Percentiles rank a stretch among this genome's conserved stretches.
Evolutionary conservation across 2,888 invertebrate species (phyloP).

Genomic region (Tachystola acroxantha): DNA sequence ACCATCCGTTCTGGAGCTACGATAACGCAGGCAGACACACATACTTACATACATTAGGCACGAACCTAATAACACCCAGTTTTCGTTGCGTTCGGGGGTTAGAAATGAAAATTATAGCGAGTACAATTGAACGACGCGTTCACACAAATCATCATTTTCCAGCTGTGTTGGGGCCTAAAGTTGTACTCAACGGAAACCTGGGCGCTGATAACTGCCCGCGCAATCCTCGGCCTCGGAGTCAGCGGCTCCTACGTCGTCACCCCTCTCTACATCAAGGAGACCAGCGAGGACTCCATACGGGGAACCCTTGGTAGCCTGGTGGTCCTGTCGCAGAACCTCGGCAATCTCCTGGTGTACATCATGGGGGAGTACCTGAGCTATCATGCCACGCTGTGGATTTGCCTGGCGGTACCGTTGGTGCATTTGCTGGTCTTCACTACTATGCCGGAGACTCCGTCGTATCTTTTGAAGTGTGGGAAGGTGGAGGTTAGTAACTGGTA

Average conservation of each 20-base stretch:
- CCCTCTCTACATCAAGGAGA: slow-evolving; percentile 67
- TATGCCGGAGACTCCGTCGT: slow-evolving; percentile 70
- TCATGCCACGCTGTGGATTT: slow-evolving; percentile 56
- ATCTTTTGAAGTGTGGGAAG: slow-evolving; percentile 58
- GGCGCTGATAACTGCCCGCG: slow-evolving; percentile 63
- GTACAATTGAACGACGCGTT: too few relatives aligned
- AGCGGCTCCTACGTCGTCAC: slow-evolving; percentile 67
- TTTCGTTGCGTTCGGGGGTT: too few relatives aligned
- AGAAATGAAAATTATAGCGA: too few relatives aligned
- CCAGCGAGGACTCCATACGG: slow-evolving; percentile 63
- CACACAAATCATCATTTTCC: slow-evolving; percentile 14
- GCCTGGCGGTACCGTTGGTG: slow-evolving; percentile 54
- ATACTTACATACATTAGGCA: too few relatives aligned
- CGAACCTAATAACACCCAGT: too few relatives aligned
- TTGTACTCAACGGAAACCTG: slow-evolving; percentile 62
- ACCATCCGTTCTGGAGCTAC: too few relatives aligned
- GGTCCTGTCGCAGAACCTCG: slow-evolving; percentile 60
- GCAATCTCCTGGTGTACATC: slow-evolving; percentile 48
- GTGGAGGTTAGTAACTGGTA: slow-evolving; percentile 59
- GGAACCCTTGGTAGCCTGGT: slow-evolving; percentile 63
- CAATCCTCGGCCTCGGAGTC: slow-evolving; percentile 58
- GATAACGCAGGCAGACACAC: too few relatives aligned
- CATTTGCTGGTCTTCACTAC: slow-evolving; percentile 55
- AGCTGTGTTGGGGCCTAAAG: slow-evolving; percentile 63
- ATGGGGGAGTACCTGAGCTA: slow-evolving; percentile 65